Evolutionary conservation across 1,140 invertebrate species (phyloP).

Genomic region (Apis florea): DNA sequence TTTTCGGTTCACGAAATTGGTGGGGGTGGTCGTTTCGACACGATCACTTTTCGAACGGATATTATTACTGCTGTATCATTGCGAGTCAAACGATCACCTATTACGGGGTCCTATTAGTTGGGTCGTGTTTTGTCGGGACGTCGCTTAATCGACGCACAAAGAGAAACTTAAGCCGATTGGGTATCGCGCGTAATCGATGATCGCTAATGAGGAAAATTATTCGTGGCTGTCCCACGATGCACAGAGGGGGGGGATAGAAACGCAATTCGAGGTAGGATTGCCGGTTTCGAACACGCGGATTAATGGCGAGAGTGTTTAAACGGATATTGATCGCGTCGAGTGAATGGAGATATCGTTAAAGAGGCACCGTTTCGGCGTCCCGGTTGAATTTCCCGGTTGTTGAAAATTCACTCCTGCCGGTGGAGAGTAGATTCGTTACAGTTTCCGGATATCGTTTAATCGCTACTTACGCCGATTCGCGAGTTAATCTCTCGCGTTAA

Average conservation of each 20-base stretch:
- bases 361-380: not conserved
- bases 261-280: not conserved
- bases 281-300: slow-evolving; percentile 1
- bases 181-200: slow-evolving; percentile 12
- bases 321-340: slow-evolving; percentile 33
- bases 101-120: not conserved
- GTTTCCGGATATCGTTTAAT: not conserved
- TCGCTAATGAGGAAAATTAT: slow-evolving; percentile 11
- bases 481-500: not conserved
- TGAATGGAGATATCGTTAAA: slow-evolving; percentile 18
- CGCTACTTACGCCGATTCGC: not conserved
- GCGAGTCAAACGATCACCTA: not conserved
- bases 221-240: not conserved
- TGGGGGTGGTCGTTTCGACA: not conserved
- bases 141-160: not conserved
- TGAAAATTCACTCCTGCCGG: not conserved
- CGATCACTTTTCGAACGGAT: too few relatives aligned
- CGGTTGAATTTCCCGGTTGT: not conserved
- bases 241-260: not conserved
- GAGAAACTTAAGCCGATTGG: not conserved
- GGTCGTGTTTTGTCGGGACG: not conserved
- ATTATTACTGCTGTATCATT: not conserved
- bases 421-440: slow-evolving; percentile 1
- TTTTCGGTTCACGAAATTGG: not conserved
- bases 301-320: slow-evolving; percentile 34